Base-by-base conservation (phyloP, 2,888 invertebrate species). In the Agrilus cyanescens region DNA sequence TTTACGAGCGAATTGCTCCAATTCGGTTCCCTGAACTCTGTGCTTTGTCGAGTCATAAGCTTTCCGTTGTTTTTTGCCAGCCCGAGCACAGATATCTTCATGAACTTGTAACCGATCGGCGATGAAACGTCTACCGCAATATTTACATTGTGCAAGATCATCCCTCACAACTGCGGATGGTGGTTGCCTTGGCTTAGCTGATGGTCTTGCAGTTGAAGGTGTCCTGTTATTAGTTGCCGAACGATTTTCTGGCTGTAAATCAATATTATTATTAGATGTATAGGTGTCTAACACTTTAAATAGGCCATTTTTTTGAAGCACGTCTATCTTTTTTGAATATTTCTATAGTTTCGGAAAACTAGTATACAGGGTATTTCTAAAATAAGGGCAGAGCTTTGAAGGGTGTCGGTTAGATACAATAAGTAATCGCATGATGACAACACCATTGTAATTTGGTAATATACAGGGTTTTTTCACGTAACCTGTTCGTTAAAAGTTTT, bases 21-120 rank as follows among this genome's bases (percentile, higher is more conserved):
- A 78, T 56, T 94, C 95, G 0, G 94, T 94, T 16, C 94, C 94
- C 66, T 78, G 71, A 1, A 89, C 79, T n/a, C 97, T 72, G 65
- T 91, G 91, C 59, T 88, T 90, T 34, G 87, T 77, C 2, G 85
- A 84, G 67, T 97, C 96, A 63, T 93, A 97, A 0, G 82, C 78
- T 70, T 91, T 96, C 50, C 95, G 74, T 60, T 88, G 89, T 66
- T 89, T 89, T 45, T 73, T 69, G 37, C 75, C 70, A 1, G 86
- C 75, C 61, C 85, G 88, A 51, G 76, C 68, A 67, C 97, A 97
- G 49, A 94, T 87, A 20, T 78, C 73, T 65, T 88, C 79, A 65
- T 97, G 97, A 53, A 82, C 84, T 5, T 67, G 70, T 40, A 93
- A 69, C 2, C 95, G 76, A 59, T 95, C 94, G 13, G 74, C 62